phyloP scores from a whole-genome alignment of 2,113 vertebrate genomes.

The Amphilophus citrinellus region DNA sequence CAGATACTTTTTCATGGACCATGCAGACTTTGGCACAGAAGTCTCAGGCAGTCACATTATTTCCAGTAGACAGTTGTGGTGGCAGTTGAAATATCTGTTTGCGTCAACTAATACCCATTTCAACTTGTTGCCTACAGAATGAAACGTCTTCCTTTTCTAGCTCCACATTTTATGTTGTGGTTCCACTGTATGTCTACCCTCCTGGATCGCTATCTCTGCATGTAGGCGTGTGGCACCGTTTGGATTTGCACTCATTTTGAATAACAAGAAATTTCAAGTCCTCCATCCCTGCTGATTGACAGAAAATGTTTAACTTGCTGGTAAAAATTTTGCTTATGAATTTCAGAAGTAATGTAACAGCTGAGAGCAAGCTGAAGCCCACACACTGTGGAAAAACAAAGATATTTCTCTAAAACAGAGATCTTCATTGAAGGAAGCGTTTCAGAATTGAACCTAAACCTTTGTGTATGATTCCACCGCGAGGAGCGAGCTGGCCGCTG shows the following conservation, averaged over 20 bases:
- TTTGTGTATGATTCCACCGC: conserved; percentile 46
- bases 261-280: conserved; percentile 37
- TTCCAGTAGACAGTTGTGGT: background rate
- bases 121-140: background rate
- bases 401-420: conserved; percentile 39
- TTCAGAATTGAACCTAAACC: conserved; percentile 48
- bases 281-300: conserved; percentile 26
- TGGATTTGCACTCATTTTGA: conserved; percentile 32
- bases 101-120: background rate
- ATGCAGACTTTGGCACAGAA: background rate
- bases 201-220: conserved; percentile 14
- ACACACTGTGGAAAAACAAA: conserved; percentile 26
- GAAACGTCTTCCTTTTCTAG: background rate
- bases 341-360: conserved; percentile 20
- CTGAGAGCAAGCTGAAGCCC: conserved; percentile 16
- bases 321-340: conserved; percentile 12
- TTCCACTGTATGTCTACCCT: conserved; percentile 12
- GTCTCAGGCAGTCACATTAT: background rate
- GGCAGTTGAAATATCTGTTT: background rate
- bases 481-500: conserved; percentile 59
- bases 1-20: background rate
- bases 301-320: conserved; percentile 26
- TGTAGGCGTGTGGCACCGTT: conserved; percentile 29
- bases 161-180: background rate
- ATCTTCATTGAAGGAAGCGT: conserved; percentile 51